Evolutionary conservation across 2,113 vertebrate species (phyloP), one percentile per base, ranked within the genome.

Genomic region (Paracanthobrama guichenoti): DNA sequence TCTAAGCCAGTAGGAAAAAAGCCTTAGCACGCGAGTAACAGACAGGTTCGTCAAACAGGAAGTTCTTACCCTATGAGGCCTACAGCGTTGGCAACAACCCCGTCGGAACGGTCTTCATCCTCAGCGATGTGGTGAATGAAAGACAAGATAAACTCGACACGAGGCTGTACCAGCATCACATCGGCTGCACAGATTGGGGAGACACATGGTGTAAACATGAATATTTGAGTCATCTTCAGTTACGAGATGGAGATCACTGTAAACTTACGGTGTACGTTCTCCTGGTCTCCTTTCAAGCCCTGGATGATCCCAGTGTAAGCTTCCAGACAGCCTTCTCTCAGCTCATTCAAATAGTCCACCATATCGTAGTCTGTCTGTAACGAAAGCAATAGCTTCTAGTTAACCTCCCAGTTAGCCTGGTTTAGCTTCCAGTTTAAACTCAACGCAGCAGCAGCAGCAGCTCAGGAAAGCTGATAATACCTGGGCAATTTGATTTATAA

Each of bases 311-410:
- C 98, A 0, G 98, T 98, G 91, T 99, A 99, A 0, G 98, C 98
- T 89, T 99, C 98, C 93, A 99, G 94, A 79, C 98, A 99, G 86
- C 98, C 96, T 91, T 99, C 98, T 87, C 98, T 89, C 91, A 99
- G 88, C 91, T 99, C 98, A 3, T 99, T 99, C 93, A 99, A 93
- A 91, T 99, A 99, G 92, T 99, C 98, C 94, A 99, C 97, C 98
- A 99, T 99, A 93, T 99, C 98, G 14, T 98, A 99, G 92, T 99
- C 98, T 0, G 97, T 97, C 98, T 99, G 91, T 1, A 90, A 71
- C 2, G 0, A 69, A 22, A 55, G 53, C 18, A 55, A 1, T 7
- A 1, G 53, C 18, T 3, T 22, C 12, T 55, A 8, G 53, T 55
- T 3, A 55, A 55, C 9, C 53, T 55, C 18, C 3, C 3, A 20